Percentiles rank a stretch among this genome's conserved stretches.
Evolutionary conservation across 2,797 vertebrate species (phyloP).

Genomic region (Hylomyscus alleni): DNA sequence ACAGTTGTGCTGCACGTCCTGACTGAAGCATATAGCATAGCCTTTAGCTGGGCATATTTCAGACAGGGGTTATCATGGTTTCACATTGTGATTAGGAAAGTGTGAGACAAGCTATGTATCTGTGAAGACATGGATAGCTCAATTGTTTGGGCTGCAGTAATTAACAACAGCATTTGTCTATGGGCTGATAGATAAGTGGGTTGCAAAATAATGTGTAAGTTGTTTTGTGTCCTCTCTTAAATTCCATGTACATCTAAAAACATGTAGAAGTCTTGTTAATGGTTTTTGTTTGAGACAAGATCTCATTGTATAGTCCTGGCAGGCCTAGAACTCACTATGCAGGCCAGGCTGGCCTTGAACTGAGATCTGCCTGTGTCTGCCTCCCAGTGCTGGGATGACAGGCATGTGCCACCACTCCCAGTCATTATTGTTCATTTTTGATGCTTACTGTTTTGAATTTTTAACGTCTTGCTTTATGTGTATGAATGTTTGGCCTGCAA

Average conservation of each 20-base stretch:
- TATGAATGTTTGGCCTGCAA: background rate
- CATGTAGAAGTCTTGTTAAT: no score
- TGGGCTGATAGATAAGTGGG: background rate
- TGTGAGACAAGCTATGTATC: background rate
- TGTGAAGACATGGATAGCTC: constrained; percentile 6
- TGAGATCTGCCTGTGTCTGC: background rate
- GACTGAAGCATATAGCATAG: background rate
- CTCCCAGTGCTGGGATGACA: background rate
- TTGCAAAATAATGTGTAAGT: background rate
- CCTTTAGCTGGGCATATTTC: constrained; percentile 8
- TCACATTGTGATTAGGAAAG: constrained; percentile 51
- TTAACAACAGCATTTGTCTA: constrained; percentile 4
- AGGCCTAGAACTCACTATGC: background rate
- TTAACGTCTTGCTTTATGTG: background rate
- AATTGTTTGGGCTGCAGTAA: background rate
- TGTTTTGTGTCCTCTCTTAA: constrained; percentile 17
- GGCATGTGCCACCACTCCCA: no score
- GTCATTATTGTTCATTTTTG: constrained; percentile 35
- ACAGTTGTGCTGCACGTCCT: background rate
- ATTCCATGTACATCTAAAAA: background rate
- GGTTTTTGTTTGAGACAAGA: background rate
- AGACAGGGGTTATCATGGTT: constrained; percentile 36
- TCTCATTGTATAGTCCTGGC: background rate
- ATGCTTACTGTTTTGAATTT: constrained; percentile 31
- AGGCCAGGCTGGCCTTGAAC: background rate